Evolutionary conservation across 2,888 invertebrate genomes (phyloP).

Genomic region (Mellilla xanthometata): DNA sequence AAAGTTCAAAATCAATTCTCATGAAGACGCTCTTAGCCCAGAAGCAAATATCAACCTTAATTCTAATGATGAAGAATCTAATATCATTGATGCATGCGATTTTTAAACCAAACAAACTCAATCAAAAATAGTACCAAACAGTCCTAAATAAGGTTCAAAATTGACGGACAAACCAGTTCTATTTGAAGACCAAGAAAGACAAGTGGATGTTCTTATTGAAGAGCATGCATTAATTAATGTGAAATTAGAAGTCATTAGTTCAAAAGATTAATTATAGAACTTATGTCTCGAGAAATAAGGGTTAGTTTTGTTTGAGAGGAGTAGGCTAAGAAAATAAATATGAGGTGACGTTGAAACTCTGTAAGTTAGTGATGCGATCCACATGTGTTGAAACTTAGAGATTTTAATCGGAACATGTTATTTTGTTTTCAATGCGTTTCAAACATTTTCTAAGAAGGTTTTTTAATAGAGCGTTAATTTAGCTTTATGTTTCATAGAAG

Average conservation of each 20-base stretch:
- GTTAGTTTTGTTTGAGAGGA: slow-evolving; percentile 16
- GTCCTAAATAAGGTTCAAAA: background rate
- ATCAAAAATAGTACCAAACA: slow-evolving; percentile 11
- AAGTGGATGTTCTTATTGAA: slow-evolving; percentile 47
- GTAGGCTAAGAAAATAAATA: slow-evolving; percentile 27
- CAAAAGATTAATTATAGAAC: slow-evolving; percentile 17
- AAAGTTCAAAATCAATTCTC: slow-evolving; percentile 1
- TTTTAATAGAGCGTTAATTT: background rate
- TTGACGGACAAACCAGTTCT: background rate
- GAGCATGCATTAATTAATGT: slow-evolving; percentile 47
- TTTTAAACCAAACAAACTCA: background rate
- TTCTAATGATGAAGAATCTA: slow-evolving; percentile 20
- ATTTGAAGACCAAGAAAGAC: slow-evolving; percentile 36
- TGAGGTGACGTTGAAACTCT: slow-evolving; percentile 21
- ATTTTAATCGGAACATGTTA: slow-evolving; percentile 20
- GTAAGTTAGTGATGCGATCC: slow-evolving; percentile 27
- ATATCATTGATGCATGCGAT: slow-evolving; percentile 11
- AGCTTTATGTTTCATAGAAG: slow-evolving; percentile 9
- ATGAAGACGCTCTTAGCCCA: slow-evolving; percentile 13
- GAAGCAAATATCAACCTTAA: slow-evolving; percentile 25
- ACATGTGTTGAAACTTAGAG: slow-evolving; percentile 26
- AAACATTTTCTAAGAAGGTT: slow-evolving; percentile 15
- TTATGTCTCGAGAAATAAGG: background rate
- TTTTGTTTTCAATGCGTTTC: slow-evolving; percentile 9
- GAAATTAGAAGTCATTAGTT: slow-evolving; percentile 36